phyloP scores from a whole-genome alignment of 2,888 invertebrate genomes.

The Microdon myrmicae region DNA sequence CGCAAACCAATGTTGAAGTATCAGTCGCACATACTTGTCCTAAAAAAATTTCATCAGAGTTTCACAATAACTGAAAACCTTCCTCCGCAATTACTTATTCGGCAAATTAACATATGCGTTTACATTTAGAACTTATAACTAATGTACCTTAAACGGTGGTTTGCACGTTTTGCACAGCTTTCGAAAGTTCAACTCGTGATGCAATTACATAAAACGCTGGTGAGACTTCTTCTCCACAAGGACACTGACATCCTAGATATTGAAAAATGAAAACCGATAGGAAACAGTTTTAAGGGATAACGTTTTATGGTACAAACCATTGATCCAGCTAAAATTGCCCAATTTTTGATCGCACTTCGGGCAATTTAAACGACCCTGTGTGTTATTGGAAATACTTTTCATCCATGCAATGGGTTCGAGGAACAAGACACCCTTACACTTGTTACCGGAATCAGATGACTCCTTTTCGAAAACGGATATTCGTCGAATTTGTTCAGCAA shows the following conservation, averaged over 20 bases:
- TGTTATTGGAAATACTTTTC: conserved; percentile 75
- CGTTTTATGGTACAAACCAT: conserved; percentile 78
- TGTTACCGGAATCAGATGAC: conserved; percentile 56
- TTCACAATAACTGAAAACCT: no score
- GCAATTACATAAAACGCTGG: conserved; percentile 93
- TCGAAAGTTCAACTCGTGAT: conserved; percentile 90
- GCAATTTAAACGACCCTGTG: conserved; percentile 86
- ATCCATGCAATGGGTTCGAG: conserved; percentile 93
- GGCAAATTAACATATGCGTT: no score
- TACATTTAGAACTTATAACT: no score
- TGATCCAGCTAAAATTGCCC: conserved; percentile 91
- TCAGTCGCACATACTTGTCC: no score
- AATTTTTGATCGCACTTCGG: conserved; percentile 86
- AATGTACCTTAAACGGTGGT: conserved; percentile 79
- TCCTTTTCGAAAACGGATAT: conserved; percentile 54
- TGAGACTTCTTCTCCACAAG: conserved; percentile 88
- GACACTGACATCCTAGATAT: conserved; percentile 81
- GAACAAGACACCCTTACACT: conserved; percentile 82
- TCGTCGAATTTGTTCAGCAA: conserved; percentile 60
- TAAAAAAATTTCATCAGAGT: no score
- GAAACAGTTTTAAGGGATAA: no score
- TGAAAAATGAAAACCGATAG: no score
- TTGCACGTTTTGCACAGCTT: conserved; percentile 88
- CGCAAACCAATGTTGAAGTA: no score
- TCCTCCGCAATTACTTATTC: no score